These are phyloP conservation scores for Eledona agricola DNA, from an alignment of 2,888 invertebrate species.

Conservation along the genomic window DNA sequence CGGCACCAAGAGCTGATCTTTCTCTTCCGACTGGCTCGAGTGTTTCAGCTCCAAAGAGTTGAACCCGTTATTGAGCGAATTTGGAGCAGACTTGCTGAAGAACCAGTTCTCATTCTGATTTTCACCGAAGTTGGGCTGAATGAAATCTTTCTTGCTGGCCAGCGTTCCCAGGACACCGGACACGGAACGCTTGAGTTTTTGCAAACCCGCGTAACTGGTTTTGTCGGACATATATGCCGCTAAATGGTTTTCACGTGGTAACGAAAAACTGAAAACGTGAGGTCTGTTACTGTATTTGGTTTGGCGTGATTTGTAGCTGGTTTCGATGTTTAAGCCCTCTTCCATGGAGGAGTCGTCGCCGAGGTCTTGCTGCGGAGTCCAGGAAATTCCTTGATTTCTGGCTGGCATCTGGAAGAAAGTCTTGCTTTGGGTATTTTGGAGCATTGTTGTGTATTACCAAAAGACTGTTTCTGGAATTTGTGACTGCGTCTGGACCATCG, in stretches of 20 bases:
- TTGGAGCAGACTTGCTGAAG: constrained; percentile 81
- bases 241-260: constrained; percentile 73
- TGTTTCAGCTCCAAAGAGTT: constrained; percentile 55
- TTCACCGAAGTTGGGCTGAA: constrained; percentile 46
- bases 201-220: constrained; percentile 57
- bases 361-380: constrained; percentile 91
- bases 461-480: constrained; percentile 53
- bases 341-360: constrained; percentile 63
- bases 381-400: constrained; percentile 61
- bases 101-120: constrained; percentile 78
- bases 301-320: constrained; percentile 38
- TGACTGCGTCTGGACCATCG: constrained; percentile 61
- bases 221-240: constrained; percentile 61
- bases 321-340: constrained; percentile 50
- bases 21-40: constrained; percentile 46
- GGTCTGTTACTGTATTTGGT: constrained; percentile 52
- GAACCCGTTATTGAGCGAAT: constrained; percentile 74
- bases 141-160: constrained; percentile 46
- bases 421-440: not conserved
- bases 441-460: constrained; percentile 44
- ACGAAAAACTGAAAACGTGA: constrained; percentile 78
- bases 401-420: constrained; percentile 15
- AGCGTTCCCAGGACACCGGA: constrained; percentile 65
- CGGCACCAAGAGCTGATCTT: constrained; percentile 47
- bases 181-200: constrained; percentile 76